Percentiles rank a stretch among this genome's conserved stretches.
Evolutionary conservation across 2,113 vertebrate genomes (phyloP).

Genomic region (Tupaia chinensis): DNA sequence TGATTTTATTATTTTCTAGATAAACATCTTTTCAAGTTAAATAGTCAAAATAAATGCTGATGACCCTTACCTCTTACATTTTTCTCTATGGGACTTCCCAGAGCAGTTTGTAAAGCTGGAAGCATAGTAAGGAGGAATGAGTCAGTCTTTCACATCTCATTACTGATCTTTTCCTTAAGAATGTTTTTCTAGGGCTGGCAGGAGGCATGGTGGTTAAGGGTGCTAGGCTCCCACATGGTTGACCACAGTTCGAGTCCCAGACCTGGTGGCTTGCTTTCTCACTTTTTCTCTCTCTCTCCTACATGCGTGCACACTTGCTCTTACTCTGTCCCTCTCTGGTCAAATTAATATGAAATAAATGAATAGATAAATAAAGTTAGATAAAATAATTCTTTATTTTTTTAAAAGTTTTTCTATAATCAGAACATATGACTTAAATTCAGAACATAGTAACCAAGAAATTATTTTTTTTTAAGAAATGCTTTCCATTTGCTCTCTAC

Average conservation of each 20-base stretch:
- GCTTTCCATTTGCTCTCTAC: neutral
- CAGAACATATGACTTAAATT: slow-evolving; percentile 19
- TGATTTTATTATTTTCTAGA: slow-evolving; percentile 66
- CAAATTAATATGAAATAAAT: too few species aligned
- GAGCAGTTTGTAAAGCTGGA: neutral
- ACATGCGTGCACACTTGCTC: too few species aligned
- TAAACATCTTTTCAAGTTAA: slow-evolving; percentile 78
- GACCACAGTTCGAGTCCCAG: too few species aligned
- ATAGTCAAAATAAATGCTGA: slow-evolving; percentile 48
- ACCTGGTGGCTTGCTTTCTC: too few species aligned
- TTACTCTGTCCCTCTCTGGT: too few species aligned
- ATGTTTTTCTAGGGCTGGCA: neutral
- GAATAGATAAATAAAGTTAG: too few species aligned
- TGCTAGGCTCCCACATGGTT: too few species aligned
- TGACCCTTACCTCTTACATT: neutral
- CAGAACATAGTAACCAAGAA: slow-evolving; percentile 65
- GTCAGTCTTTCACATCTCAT: neutral
- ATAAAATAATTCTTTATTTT: too few species aligned
- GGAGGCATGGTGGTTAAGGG: too few species aligned
- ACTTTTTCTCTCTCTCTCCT: too few species aligned
- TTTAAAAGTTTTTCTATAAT: too few species aligned
- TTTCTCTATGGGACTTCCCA: neutral
- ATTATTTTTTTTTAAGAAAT: neutral
- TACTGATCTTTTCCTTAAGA: neutral
- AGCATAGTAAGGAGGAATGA: neutral